These are phyloP conservation scores for Paraescarpia echinospica DNA, from an alignment of 1,140 invertebrate genomes.

Conservation along the genomic window DNA sequence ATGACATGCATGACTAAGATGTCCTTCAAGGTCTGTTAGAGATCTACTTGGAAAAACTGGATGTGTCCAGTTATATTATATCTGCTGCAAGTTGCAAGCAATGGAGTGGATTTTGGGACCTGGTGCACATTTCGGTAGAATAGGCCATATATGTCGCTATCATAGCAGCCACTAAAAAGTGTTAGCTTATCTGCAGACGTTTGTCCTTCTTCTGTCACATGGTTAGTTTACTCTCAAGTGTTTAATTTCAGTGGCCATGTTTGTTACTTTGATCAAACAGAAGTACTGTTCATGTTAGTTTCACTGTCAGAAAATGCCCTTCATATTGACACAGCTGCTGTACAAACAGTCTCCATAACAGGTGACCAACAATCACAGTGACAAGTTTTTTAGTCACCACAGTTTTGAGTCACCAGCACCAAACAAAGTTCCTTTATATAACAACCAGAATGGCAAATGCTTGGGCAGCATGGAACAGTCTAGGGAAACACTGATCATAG, in stretches of 20 bases:
- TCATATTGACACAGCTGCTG: not conserved
- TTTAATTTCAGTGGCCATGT: not conserved
- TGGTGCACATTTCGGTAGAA: too few relatives aligned
- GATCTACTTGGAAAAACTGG: too few relatives aligned
- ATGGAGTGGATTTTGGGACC: too few relatives aligned
- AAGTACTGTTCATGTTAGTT: not conserved
- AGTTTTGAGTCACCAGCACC: not conserved
- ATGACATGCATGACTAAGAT: too few relatives aligned
- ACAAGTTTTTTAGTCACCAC: not conserved
- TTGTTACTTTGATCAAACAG: not conserved
- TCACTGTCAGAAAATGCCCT: not conserved
- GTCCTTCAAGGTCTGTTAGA: too few relatives aligned
- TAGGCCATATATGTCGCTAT: too few relatives aligned
- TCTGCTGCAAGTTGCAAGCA: too few relatives aligned
- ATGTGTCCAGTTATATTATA: too few relatives aligned
- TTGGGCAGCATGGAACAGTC: too few relatives aligned
- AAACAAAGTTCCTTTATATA: not conserved
- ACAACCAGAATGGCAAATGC: too few relatives aligned
- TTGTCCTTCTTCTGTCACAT: not conserved
- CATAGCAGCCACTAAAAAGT: too few relatives aligned
- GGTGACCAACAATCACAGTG: not conserved
- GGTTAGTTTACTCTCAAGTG: not conserved
- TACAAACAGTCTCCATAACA: not conserved
- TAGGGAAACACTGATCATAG: too few relatives aligned
- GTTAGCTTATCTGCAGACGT: not conserved